A percentile compares a stretch with the other conserved stretches of the same genome.
phyloP scores from a whole-genome alignment of 2,888 invertebrate species.

The Dolichomitus sp. region DNA sequence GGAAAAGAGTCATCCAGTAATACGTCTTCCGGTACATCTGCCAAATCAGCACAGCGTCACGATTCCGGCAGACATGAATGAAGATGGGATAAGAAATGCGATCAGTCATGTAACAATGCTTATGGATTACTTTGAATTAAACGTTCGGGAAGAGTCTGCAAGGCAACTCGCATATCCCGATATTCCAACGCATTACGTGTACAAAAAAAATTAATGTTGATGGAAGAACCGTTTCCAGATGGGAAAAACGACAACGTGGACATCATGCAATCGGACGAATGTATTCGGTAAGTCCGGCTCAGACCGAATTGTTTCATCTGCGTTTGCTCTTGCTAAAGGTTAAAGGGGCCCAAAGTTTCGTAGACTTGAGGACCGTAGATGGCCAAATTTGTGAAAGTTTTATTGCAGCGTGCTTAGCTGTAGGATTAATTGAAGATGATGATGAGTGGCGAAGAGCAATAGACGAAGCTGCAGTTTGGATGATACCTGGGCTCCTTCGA shows the following conservation, averaged over 20 bases:
- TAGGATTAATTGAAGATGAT: conserved; percentile 77
- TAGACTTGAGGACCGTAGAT: conserved; percentile 75
- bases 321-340: conserved; percentile 75
- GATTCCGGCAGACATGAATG: conserved; percentile 40
- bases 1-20: conserved; percentile 66
- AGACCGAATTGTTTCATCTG: conserved; percentile 75
- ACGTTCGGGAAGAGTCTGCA: conserved; percentile 32
- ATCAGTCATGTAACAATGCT: conserved; percentile 37
- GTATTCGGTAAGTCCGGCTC: conserved; percentile 72
- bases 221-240: conserved; percentile 41
- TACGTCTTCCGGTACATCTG: conserved; percentile 65
- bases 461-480: conserved; percentile 53
- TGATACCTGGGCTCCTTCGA: conserved; percentile 73
- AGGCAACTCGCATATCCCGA: conserved; percentile 47
- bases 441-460: conserved; percentile 63
- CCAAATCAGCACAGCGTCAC: conserved; percentile 50
- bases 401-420: conserved; percentile 72
- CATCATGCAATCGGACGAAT: conserved; percentile 72
- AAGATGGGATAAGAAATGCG: conserved; percentile 44
- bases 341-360: conserved; percentile 75
- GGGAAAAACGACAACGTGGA: conserved; percentile 59
- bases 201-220: conserved; percentile 33
- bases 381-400: conserved; percentile 74
- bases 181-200: conserved; percentile 52
- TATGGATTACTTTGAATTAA: conserved; percentile 46